Evolutionary conservation across 1,140 invertebrate genomes (phyloP).

Genomic region (Mylabris phalerata): DNA sequence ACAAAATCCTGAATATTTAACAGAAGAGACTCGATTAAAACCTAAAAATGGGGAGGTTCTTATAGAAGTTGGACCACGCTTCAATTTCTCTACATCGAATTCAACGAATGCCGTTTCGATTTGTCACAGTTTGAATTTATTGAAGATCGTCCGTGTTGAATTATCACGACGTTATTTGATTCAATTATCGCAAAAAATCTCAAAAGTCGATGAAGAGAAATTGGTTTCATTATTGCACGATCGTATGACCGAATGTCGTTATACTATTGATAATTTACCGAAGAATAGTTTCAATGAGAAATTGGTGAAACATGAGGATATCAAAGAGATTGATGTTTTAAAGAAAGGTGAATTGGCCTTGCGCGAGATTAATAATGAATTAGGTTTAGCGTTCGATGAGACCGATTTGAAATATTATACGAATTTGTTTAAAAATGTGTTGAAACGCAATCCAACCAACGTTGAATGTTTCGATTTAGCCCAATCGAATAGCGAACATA

Average conservation of each 20-base stretch:
- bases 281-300: conserved; percentile 64
- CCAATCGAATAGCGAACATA: conserved; percentile 96
- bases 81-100: conserved; percentile 91
- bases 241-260: conserved; percentile 71
- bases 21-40: conserved; percentile 34
- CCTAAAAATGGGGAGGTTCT: conserved; percentile 46
- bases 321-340: conserved; percentile 65
- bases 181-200: conserved; percentile 41
- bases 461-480: conserved; percentile 97
- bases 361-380: conserved; percentile 72
- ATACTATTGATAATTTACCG: conserved; percentile 63
- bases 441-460: conserved; percentile 91
- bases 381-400: conserved; percentile 84
- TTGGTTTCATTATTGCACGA: conserved; percentile 67
- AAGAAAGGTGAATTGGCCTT: conserved; percentile 69
- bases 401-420: conserved; percentile 85
- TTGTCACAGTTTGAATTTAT: conserved; percentile 72
- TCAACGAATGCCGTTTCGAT: conserved; percentile 94
- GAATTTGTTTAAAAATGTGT: conserved; percentile 68
- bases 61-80: conserved; percentile 77
- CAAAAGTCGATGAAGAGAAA: conserved; percentile 40
- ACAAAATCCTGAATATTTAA: conserved; percentile 50
- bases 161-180: conserved; percentile 67
- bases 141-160: conserved; percentile 71
- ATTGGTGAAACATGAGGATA: conserved; percentile 45